Base-by-base conservation (phyloP, 2,113 vertebrate genomes). In the Neotoma lepida region DNA sequence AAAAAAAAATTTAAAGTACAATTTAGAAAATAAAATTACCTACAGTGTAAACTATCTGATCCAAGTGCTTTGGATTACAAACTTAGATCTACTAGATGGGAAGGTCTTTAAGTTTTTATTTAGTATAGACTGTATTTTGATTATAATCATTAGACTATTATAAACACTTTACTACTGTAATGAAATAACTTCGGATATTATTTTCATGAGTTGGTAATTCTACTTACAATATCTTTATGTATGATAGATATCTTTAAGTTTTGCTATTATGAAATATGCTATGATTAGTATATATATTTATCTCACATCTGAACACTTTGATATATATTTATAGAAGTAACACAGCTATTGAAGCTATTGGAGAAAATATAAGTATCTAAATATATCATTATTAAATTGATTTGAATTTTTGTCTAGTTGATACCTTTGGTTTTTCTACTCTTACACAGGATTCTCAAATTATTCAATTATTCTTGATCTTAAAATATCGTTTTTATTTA, bases 381-480 rank as follows among this genome's bases (percentile, higher is more conserved):
- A 49, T 88, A 88, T 4, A 9, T 20, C 20, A 49, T 73, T 80
- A 46, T 24, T 90, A 66, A 82, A 71, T 49, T 73, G 18, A 91
- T 46, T 64, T 49, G 56, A 70, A 46, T n/a, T 41, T 93, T 64
- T 56, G 54, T 73, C n/a, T 35, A 41, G 18, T 78, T 91, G 14
- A 85, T 39, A 89, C 74, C 56, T 80, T 86, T 85, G 56, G 70
- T 35, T 73, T 64, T 68, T 86, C 89, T 87, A 44, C 56, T 81
- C 68, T 70, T 24, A 46, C 54, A 63, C 46, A 24, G 86, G 58
- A 77, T 85, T 91, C 20, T 74, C 56, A 51, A 80, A 13, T 91
- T 95, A 64, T 28, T 73, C 35, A 26, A 3, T 54, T 94, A 91
- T 30, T 89, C 56, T 95, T 93, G 7, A 33, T 35, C 71, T 90